Evolutionary conservation across 2,888 invertebrate species (phyloP).

Genomic region (Dicyrtoma fusca): DNA sequence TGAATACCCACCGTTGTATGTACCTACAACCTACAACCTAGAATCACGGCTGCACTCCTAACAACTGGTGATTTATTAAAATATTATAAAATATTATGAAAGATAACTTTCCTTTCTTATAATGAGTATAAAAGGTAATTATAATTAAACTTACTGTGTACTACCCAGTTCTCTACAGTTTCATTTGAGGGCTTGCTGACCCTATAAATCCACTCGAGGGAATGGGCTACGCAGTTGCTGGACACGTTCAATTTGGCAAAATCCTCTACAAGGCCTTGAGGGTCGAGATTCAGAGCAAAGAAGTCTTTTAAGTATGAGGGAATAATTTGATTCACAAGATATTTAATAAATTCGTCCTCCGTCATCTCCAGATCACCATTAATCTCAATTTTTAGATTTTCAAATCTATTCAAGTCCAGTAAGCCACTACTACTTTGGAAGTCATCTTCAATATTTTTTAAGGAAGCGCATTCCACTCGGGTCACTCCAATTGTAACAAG

Average conservation of each 20-base stretch:
- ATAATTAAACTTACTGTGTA: slow-evolving; percentile 4
- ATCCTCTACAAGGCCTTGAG: background rate
- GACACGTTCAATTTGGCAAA: background rate
- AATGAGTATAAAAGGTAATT: background rate
- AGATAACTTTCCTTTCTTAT: background rate
- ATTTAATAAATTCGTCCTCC: background rate
- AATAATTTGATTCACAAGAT: background rate
- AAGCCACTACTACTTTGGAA: background rate
- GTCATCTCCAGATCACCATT: background rate
- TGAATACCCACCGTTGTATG: no score
- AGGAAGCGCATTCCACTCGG: background rate
- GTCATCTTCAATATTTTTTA: background rate
- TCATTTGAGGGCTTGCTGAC: background rate
- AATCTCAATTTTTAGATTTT: background rate
- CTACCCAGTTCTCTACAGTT: background rate
- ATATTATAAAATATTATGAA: no score
- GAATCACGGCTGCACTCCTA: no score
- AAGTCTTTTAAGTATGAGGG: background rate
- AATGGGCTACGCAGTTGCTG: background rate
- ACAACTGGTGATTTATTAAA: no score
- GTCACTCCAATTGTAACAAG: background rate
- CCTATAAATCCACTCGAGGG: background rate
- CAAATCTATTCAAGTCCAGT: background rate
- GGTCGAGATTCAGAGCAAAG: background rate
- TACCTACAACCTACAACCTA: no score